Conservation (phyloP, 2,888 invertebrate species). For the Diadegma fenestrale region DNA sequence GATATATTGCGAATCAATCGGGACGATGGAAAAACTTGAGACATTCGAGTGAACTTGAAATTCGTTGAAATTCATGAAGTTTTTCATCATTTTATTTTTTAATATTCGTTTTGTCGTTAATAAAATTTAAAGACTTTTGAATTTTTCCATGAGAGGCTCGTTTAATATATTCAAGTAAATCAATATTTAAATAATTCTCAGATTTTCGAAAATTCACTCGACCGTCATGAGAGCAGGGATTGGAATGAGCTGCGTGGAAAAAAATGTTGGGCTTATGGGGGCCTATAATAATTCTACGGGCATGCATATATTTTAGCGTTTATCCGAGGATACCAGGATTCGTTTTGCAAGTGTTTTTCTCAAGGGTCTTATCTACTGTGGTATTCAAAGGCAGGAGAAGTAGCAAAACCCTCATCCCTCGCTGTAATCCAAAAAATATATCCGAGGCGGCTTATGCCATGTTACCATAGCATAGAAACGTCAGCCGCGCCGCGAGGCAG, state of each 20-base stretch:
- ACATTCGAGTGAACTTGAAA: no score
- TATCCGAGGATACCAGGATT: slow-evolving; percentile 28
- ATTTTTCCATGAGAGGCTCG: not conserved
- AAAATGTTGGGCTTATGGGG: not conserved
- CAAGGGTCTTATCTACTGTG: slow-evolving; percentile 34
- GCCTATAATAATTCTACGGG: slow-evolving; percentile 8
- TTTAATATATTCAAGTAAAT: not conserved
- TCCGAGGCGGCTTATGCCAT: slow-evolving; percentile 20
- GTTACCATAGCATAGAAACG: not conserved
- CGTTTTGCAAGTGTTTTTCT: slow-evolving; percentile 49
- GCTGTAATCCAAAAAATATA: slow-evolving; percentile 50
- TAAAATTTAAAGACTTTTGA: no score
- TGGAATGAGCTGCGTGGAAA: not conserved
- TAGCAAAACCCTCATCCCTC: slow-evolving; percentile 41
- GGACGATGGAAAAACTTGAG: no score
- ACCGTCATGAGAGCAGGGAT: not conserved
- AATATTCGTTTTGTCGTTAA: no score
- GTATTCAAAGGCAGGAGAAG: slow-evolving; percentile 46
- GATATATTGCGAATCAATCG: no score
- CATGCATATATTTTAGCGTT: slow-evolving; percentile 16
- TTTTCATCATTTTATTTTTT: no score
- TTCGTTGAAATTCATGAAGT: no score
- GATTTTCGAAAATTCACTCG: not conserved
- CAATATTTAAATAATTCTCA: not conserved
- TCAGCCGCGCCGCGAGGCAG: not conserved